These are phyloP conservation scores for Tangara arthus DNA, from an alignment of 2,797 vertebrate species.

Conservation along the genomic window DNA sequence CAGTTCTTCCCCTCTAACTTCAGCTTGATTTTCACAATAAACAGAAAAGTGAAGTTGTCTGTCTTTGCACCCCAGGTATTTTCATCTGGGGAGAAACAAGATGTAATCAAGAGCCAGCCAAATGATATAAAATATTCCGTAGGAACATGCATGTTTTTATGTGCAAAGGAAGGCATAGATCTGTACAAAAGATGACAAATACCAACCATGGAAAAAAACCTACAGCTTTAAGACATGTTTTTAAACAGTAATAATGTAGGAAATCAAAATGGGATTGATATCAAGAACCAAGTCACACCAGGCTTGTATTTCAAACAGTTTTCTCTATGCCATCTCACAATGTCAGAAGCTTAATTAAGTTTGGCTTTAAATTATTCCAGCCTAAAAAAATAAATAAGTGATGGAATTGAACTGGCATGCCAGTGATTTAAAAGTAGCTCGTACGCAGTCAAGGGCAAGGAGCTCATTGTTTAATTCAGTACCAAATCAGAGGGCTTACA, in stretches of 20 bases:
- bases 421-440: conserved; percentile 6
- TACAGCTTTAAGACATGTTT: not conserved
- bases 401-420: not conserved
- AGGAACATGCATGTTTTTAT: not conserved
- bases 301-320: not conserved
- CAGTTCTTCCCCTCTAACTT: not conserved
- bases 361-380: conserved; percentile 25
- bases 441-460: not conserved
- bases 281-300: not conserved
- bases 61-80: not conserved
- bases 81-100: not conserved
- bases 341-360: conserved; percentile 35
- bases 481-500: not conserved
- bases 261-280: not conserved
- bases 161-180: not conserved
- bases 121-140: not conserved
- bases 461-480: not conserved
- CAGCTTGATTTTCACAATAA: not conserved
- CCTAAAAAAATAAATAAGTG: not conserved
- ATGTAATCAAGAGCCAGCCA: not conserved
- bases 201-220: not conserved
- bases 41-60: not conserved
- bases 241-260: not conserved
- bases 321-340: not conserved
- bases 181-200: not conserved